Base-by-base conservation (phyloP, 2,888 invertebrate genomes). In the Tupiocoris notatus region DNA sequence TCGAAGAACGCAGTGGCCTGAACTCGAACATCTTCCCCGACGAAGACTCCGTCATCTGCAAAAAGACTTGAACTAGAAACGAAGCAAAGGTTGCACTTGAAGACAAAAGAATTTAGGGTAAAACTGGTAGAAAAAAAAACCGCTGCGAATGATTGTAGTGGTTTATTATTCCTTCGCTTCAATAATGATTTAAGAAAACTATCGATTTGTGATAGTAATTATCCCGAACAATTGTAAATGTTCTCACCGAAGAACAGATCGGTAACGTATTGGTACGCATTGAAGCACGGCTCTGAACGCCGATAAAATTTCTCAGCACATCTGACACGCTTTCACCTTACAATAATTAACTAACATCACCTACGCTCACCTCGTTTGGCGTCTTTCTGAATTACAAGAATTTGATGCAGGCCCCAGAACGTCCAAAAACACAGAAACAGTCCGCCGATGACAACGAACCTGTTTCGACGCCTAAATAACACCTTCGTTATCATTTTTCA, bases 351-450 rank as follows among this genome's bases (percentile, higher is more conserved):
- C 20, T 61, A 1, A 64, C 2, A n/a, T 16, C 9, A 20, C 9
- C 7, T 2, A 3, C 20, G 21, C 57, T 67, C 22, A 67, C 67
- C 18, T 67, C 7, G 20, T 0, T 1, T 61, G 12, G 70, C 1
- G 18, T 58, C 24, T n/a, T 23, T 56, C 39, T 73, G 73, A 54
- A 73, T 61, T 39, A 25, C 62, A 39, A 39, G 62, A 1, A 73
- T 6, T 39, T 73, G 73, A 16, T 62, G 21, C 12, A 63, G 20
- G 12, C 54, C 63, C 73, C 73, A 73, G 12, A 73, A 24, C 62
- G 62, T 21, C 73, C 73, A 73, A 3, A 73, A 21, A 22, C 21
- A 62, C 9, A 73, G 63, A 21, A 62, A 39, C 7, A 73, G 54
- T 17, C 18, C 73, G 22, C 7, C 21, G 22, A 73, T 18, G 16